Conservation (phyloP, 2,797 vertebrate genomes). For the Argya squamiceps region DNA sequence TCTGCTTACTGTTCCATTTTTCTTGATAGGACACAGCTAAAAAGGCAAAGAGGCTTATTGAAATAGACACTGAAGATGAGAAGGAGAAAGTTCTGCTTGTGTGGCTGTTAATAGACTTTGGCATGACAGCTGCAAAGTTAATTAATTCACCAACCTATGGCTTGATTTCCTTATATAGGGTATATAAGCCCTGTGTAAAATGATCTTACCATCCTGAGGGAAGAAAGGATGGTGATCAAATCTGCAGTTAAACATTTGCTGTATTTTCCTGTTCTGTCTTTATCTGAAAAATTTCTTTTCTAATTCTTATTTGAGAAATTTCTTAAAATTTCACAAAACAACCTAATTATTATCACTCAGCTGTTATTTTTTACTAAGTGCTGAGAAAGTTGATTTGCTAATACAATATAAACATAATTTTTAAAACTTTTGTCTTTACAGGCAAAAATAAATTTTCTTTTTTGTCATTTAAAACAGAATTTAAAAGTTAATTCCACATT, state of each 20-base stretch:
- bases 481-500: neutral
- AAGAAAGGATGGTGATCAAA: neutral
- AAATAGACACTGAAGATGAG: neutral
- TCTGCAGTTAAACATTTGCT: neutral
- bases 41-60: neutral
- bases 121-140: neutral
- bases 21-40: neutral
- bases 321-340: neutral
- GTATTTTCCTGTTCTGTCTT: neutral
- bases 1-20: neutral
- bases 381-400: neutral
- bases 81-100: neutral
- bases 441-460: neutral
- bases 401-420: neutral
- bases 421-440: neutral
- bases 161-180: neutral
- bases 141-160: neutral
- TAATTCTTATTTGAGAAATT: neutral
- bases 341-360: neutral
- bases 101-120: neutral
- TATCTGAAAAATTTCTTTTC: neutral
- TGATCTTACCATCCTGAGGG: rapidly evolving
- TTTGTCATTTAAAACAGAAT: neutral
- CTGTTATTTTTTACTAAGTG: neutral
- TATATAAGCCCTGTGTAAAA: neutral